phyloP scores from a whole-genome alignment of 1,140 invertebrate species.

The Cepaea nemoralis region DNA sequence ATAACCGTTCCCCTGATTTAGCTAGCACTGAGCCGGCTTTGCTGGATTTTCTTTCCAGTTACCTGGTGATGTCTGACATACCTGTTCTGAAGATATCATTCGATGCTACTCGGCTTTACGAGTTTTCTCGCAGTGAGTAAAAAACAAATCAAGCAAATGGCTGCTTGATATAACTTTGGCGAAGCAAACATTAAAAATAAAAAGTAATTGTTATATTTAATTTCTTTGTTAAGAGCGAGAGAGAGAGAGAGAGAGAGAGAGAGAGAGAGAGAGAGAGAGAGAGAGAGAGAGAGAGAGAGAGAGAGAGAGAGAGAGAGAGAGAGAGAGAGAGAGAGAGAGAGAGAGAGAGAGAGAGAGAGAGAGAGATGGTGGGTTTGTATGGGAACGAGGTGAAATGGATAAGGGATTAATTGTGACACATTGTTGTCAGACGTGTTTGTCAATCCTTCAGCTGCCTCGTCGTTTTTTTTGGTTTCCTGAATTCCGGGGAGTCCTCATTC shows the following conservation, averaged over 20 bases:
- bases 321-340: constrained; percentile 7
- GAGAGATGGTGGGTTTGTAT: too few species aligned
- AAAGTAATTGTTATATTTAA: background rate
- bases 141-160: background rate
- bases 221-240: background rate
- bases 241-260: background rate
- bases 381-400: too few species aligned
- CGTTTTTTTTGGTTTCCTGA: too few species aligned
- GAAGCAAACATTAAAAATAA: background rate
- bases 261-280: constrained; percentile 22
- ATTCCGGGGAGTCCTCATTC: too few species aligned
- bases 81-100: background rate
- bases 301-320: constrained; percentile 19
- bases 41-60: background rate
- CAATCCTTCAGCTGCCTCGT: too few species aligned
- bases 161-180: background rate
- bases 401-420: background rate
- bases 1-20: background rate
- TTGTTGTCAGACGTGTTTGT: too few species aligned
- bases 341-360: background rate
- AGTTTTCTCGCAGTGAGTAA: background rate
- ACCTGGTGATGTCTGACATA: background rate
- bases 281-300: constrained; percentile 27
- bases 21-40: background rate
- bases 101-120: background rate